Evolutionary conservation across 2,888 invertebrate genomes (phyloP), one percentile per base, ranked within the genome.

Genomic region (Acanthosepion pharaonis): DNA sequence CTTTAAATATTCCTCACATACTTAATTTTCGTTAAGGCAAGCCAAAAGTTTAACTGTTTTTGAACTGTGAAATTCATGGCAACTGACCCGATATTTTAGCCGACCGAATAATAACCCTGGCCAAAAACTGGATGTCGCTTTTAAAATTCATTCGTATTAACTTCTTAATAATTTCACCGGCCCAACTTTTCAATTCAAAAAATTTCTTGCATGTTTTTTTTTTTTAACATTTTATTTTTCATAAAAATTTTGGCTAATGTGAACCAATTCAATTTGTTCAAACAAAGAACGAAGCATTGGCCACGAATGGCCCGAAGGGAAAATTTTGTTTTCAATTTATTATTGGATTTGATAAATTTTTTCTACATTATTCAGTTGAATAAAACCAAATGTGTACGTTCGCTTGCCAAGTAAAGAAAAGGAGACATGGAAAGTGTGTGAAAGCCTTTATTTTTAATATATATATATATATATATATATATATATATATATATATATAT

Each of bases 191-290:
- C 15, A 78, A 78, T 78, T 78, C 78, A n/a, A 15, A n/a, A n/a
- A n/a, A 33, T 78, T 78, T 59, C 23, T 59, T 59, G 59, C 59
- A 23, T 59, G 59, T 59, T n/a, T n/a, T 8, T n/a, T 33, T 23
- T 25, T n/a, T n/a, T 78, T n/a, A 11, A 11, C 18, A 28, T 11
- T n/a, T 78, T n/a, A 9, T 28, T n/a, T 78, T 78, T n/a, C 6
- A n/a, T 78, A 3, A n/a, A 78, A 78, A 78, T 78, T 78, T 28
- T 78, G 78, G 78, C n/a, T 78, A 78, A 78, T 78, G 78, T 78
- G 78, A 78, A 78, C 78, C 78, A 78, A 78, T 78, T 78, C 78
- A 78, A 78, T 78, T 78, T 78, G 78, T 78, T 78, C n/a, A 78
- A n/a, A 78, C 78, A 78, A 78, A 78, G 78, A 78, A 78, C n/a